phyloP scores from a whole-genome alignment of 2,888 invertebrate genomes.

The Napeogenes sylphis region DNA sequence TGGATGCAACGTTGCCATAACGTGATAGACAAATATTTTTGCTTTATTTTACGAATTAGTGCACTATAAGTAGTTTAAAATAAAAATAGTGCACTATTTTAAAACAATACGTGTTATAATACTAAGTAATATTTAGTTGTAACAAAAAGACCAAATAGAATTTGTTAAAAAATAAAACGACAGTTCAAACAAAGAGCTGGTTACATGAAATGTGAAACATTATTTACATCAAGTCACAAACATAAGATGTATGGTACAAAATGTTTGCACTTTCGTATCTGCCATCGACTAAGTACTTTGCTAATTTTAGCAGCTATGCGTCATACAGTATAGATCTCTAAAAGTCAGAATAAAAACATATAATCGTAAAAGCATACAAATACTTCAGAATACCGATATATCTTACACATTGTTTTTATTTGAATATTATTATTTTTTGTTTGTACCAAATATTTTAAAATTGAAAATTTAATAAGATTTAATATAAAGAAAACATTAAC shows the following conservation, averaged over 20 bases:
- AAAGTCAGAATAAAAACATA: slow-evolving; percentile 16
- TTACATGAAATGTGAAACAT: slow-evolving; percentile 1
- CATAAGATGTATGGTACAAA: slow-evolving; percentile 1
- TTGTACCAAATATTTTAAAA: background rate
- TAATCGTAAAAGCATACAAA: slow-evolving; percentile 1
- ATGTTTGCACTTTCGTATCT: slow-evolving; percentile 13
- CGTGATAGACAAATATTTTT: background rate
- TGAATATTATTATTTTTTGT: background rate
- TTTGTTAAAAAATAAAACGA: too few species aligned
- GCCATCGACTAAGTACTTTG: slow-evolving; percentile 6
- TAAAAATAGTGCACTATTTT: background rate
- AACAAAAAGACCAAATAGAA: too few species aligned
- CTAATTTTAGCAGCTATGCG: slow-evolving; percentile 36
- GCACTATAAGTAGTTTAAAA: background rate
- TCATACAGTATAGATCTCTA: slow-evolving; percentile 29
- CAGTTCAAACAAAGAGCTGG: too few species aligned
- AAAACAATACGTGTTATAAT: background rate
- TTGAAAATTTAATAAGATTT: too few species aligned
- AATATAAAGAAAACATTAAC: too few species aligned
- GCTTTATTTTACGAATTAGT: background rate
- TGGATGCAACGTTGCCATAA: background rate
- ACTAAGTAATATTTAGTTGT: too few species aligned
- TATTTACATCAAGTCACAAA: slow-evolving; percentile 4
- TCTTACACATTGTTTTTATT: too few species aligned
- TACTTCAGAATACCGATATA: background rate